phyloP scores from a whole-genome alignment of 1,140 invertebrate species.

The Drosophila aff. region DNA sequence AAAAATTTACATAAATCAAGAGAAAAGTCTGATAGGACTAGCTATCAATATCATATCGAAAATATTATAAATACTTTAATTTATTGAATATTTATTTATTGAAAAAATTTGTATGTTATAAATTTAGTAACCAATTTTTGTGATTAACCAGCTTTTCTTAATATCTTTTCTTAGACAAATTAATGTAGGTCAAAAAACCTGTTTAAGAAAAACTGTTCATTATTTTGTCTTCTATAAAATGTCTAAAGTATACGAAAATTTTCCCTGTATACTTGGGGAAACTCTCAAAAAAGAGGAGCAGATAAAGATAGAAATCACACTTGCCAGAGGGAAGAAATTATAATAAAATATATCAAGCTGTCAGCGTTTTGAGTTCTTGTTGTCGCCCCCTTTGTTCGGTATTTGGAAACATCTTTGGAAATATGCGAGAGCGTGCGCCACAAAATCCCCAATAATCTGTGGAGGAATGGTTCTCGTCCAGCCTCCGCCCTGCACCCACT shows the following conservation, averaged over 20 bases:
- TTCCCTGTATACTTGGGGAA: not conserved
- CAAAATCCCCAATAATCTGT: constrained; percentile 78
- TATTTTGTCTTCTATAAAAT: not conserved
- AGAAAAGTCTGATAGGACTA: too few species aligned
- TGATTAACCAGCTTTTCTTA: too few species aligned
- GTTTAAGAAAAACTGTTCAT: not conserved
- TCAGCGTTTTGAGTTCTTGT: constrained; percentile 74
- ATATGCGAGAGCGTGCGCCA: constrained; percentile 63
- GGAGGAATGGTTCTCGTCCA: constrained; percentile 42
- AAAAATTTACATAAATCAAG: too few species aligned
- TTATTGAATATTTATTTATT: not conserved
- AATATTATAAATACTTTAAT: not conserved
- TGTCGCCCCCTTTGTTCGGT: constrained; percentile 73
- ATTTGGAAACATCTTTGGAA: constrained; percentile 78
- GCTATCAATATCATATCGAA: not conserved
- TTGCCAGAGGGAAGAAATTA: constrained; percentile 58
- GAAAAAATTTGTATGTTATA: not conserved
- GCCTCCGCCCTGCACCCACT: not conserved
- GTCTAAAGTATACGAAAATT: not conserved
- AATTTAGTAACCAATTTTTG: not conserved
- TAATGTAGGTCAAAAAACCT: not conserved
- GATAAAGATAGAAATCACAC: constrained; percentile 42
- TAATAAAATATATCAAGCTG: constrained; percentile 84
- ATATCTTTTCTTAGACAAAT: not conserved
- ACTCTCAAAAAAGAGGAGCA: constrained; percentile 21